phyloP scores from a whole-genome alignment of 2,113 vertebrate species.

The Laticauda laticaudata region DNA sequence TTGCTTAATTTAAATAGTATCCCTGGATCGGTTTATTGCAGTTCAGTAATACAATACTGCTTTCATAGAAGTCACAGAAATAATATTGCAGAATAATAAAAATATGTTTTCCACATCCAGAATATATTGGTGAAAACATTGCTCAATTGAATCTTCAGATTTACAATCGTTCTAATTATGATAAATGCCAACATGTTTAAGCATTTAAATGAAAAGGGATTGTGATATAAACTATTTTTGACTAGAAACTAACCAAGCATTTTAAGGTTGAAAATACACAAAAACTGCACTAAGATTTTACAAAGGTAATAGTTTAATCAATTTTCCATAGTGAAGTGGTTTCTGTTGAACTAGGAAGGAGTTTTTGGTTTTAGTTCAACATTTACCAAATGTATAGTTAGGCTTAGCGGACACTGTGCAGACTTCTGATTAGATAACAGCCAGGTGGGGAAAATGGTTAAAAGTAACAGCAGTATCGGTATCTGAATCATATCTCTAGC shows the following conservation, averaged over 20 bases:
- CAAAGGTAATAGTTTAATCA: background rate
- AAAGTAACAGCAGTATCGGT: background rate
- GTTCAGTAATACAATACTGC: background rate
- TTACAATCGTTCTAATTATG: background rate
- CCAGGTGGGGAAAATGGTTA: background rate
- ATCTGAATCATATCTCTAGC: background rate
- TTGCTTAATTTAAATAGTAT: background rate
- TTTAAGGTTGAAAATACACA: slow-evolving; percentile 7
- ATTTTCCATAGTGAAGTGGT: slow-evolving; percentile 6
- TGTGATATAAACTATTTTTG: background rate
- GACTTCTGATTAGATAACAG: background rate
- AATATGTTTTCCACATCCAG: background rate
- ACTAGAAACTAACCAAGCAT: background rate
- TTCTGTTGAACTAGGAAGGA: background rate
- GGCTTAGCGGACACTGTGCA: background rate
- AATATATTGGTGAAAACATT: background rate
- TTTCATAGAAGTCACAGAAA: background rate
- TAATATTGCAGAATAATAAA: background rate
- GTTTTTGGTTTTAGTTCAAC: slow-evolving; percentile 6
- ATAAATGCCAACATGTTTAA: background rate
- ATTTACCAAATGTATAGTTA: slow-evolving; percentile 9
- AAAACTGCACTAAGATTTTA: slow-evolving; percentile 8
- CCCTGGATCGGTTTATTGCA: background rate
- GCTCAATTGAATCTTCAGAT: background rate
- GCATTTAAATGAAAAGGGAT: too few relatives aligned